phyloP scores from a whole-genome alignment of 1,140 invertebrate species.

The Diabrotica virgifera region DNA sequence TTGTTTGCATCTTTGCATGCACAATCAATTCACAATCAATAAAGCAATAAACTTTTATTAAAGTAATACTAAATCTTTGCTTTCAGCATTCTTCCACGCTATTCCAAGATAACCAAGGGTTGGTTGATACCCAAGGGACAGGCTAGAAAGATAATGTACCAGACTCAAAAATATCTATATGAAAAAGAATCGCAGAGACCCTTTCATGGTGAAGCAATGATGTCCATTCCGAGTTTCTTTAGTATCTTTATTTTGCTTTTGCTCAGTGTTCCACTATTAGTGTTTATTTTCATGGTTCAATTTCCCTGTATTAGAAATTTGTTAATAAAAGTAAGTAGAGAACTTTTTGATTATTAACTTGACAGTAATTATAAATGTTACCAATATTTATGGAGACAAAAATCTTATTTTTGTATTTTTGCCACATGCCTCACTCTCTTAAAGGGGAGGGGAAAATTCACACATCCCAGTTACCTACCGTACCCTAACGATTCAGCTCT shows the following conservation, averaged over 20 bases:
- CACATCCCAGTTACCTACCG: no score
- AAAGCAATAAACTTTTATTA: no score
- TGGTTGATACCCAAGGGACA: constrained; percentile 73
- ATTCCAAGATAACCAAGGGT: constrained; percentile 56
- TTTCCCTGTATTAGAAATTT: constrained; percentile 4
- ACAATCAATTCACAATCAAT: no score
- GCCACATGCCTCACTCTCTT: no score
- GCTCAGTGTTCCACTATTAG: neutral
- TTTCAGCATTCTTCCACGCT: constrained; percentile 53
- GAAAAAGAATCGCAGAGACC: constrained; percentile 68
- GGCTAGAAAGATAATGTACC: constrained; percentile 74
- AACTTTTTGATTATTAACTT: neutral
- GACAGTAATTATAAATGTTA: no score
- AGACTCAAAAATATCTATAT: constrained; percentile 73
- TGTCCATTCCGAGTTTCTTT: neutral
- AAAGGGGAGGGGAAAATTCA: no score
- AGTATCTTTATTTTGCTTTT: neutral
- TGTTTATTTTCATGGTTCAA: constrained; percentile 5
- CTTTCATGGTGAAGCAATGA: constrained; percentile 61
- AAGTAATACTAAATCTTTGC: no score
- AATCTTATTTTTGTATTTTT: no score
- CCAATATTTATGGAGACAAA: no score
- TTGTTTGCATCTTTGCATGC: no score
- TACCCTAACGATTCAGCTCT: no score
- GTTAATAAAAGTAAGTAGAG: constrained; percentile 8